Evolutionary conservation across 2,888 invertebrate species (phyloP).

Genomic region (Pollenia griseotomentosa): DNA sequence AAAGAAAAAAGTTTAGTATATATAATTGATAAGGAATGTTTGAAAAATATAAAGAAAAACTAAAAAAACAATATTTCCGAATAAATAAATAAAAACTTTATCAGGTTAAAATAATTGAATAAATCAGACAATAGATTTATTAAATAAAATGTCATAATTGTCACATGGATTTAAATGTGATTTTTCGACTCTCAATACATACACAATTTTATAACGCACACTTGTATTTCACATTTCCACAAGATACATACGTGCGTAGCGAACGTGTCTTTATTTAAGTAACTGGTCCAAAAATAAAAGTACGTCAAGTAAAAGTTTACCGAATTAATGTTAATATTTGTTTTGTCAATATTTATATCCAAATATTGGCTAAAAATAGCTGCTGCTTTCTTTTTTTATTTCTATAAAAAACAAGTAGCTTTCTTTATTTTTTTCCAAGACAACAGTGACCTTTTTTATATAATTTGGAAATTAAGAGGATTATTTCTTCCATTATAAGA

Average conservation of each 20-base stretch:
- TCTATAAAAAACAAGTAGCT: background rate
- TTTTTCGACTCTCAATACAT: background rate
- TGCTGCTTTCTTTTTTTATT: background rate
- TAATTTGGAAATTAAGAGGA: background rate
- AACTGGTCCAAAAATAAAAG: constrained; percentile 54
- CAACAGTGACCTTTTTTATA: constrained; percentile 3
- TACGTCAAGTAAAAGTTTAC: constrained; percentile 30
- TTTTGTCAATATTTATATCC: constrained; percentile 41
- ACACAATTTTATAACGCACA: constrained; percentile 5
- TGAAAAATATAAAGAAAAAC: background rate
- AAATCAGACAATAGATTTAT: constrained; percentile 13
- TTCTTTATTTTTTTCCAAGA: background rate
- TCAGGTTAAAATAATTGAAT: constrained; percentile 45
- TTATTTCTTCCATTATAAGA: too few species aligned
- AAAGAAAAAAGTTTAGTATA: background rate
- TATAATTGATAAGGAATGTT: constrained; percentile 26
- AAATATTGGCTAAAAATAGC: constrained; percentile 40
- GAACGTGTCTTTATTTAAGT: constrained; percentile 5
- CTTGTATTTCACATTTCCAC: background rate
- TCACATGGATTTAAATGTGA: constrained; percentile 58
- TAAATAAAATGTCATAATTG: constrained; percentile 35
- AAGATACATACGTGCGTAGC: background rate
- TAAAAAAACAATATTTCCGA: background rate
- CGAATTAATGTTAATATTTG: constrained; percentile 47
- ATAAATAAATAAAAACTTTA: constrained; percentile 27